Conservation (phyloP, 2,113 vertebrate genomes). For the Mirounga angustirostris region DNA sequence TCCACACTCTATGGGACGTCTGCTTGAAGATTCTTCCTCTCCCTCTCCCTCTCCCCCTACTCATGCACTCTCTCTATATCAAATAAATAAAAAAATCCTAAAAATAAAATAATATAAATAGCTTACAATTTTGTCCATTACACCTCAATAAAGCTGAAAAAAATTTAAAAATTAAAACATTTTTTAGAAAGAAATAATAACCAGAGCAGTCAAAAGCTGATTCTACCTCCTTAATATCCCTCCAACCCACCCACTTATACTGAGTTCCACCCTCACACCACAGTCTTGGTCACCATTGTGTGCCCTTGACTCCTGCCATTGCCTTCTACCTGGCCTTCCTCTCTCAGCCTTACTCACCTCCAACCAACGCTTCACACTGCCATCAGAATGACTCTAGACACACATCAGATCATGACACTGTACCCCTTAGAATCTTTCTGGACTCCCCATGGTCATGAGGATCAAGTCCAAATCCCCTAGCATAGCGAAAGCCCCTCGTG, state of each 20-base stretch:
- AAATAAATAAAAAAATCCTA: background rate
- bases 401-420: background rate
- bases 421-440: background rate
- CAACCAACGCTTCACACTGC: background rate
- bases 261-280: background rate
- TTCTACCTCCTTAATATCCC: background rate
- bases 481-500: background rate
- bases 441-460: background rate
- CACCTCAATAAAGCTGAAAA: background rate
- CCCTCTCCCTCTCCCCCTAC: background rate
- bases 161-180: background rate
- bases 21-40: background rate
- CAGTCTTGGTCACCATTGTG: background rate
- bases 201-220: background rate
- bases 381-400: background rate
- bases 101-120: background rate
- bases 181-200: background rate
- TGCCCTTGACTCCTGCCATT: background rate
- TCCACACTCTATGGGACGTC: background rate
- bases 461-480: background rate
- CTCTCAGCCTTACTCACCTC: background rate
- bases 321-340: background rate
- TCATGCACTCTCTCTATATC: background rate
- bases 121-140: background rate
- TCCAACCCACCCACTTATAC: background rate